Evolutionary conservation across 2,797 vertebrate species (phyloP).

Genomic region (Eremophila alpestris): DNA sequence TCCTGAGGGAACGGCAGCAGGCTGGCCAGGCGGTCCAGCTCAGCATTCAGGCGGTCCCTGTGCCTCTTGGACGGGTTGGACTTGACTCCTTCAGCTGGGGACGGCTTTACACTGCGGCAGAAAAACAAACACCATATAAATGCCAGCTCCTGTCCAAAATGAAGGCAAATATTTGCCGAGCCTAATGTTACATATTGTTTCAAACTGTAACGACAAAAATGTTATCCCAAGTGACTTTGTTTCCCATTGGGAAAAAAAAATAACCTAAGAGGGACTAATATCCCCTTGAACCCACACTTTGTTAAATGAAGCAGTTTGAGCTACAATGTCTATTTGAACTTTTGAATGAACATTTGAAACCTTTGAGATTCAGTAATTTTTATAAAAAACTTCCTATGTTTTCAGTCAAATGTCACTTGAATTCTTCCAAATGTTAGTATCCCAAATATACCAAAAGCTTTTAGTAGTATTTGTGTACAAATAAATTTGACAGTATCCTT

Average conservation of each 20-base stretch:
- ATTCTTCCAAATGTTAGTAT: neutral
- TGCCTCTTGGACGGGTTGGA: conserved; percentile 89
- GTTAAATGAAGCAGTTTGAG: neutral
- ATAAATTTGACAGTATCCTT: neutral
- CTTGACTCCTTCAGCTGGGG: conserved; percentile 79
- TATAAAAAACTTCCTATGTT: neutral
- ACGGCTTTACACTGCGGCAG: conserved; percentile 75
- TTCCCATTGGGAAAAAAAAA: neutral
- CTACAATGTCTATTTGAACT: neutral
- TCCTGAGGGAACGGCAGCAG: conserved; percentile 86
- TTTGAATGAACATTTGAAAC: neutral
- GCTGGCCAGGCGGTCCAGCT: conserved; percentile 84
- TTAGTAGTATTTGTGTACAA: neutral
- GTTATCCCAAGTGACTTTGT: neutral
- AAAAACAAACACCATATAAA: neutral
- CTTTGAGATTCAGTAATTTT: neutral
- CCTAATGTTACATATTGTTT: neutral
- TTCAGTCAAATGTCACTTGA: neutral
- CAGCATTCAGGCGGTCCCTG: conserved; percentile 84
- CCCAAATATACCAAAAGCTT: neutral
- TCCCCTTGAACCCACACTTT: neutral
- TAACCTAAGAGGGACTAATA: neutral
- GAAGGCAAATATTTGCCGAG: neutral
- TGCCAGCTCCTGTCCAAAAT: neutral
- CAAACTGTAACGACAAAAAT: neutral